A percentile compares a stretch with the other conserved stretches of the same genome.
These are phyloP conservation scores for Struthidea cinerea DNA, from an alignment of 2,113 vertebrate genomes.

Conservation along the genomic window DNA sequence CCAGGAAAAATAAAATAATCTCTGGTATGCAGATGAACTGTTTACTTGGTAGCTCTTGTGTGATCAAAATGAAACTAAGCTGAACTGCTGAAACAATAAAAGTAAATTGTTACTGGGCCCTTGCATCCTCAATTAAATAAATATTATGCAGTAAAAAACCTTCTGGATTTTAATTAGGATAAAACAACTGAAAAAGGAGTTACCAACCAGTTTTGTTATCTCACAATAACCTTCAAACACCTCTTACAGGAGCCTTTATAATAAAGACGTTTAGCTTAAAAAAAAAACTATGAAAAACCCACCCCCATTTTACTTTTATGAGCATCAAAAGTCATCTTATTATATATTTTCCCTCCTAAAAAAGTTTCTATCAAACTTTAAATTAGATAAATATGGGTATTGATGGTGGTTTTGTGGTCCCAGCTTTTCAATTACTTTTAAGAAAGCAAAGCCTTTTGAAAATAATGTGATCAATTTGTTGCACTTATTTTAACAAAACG, in stretches of 20 bases:
- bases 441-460: slow-evolving; percentile 47
- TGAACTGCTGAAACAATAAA: slow-evolving; percentile 54
- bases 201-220: background rate
- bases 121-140: slow-evolving; percentile 54
- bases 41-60: slow-evolving; percentile 14
- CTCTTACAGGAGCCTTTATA: background rate
- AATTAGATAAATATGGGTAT: slow-evolving; percentile 4
- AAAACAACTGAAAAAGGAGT: slow-evolving; percentile 33
- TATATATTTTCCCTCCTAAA: background rate
- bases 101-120: slow-evolving; percentile 53
- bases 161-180: slow-evolving; percentile 56
- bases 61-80: slow-evolving; percentile 41
- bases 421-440: slow-evolving; percentile 41
- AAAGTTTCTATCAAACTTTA: slow-evolving; percentile 16
- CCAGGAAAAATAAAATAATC: background rate
- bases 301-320: background rate
- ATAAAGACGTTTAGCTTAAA: background rate
- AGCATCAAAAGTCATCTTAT: background rate
- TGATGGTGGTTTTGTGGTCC: background rate
- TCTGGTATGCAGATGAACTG: background rate
- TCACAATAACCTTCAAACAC: background rate
- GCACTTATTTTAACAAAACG: background rate
- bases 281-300: background rate
- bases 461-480: slow-evolving; percentile 39
- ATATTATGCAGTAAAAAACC: slow-evolving; percentile 49